Evolutionary conservation across 1,140 invertebrate species (phyloP).

Genomic region (Panagrolaimus sp.): DNA sequence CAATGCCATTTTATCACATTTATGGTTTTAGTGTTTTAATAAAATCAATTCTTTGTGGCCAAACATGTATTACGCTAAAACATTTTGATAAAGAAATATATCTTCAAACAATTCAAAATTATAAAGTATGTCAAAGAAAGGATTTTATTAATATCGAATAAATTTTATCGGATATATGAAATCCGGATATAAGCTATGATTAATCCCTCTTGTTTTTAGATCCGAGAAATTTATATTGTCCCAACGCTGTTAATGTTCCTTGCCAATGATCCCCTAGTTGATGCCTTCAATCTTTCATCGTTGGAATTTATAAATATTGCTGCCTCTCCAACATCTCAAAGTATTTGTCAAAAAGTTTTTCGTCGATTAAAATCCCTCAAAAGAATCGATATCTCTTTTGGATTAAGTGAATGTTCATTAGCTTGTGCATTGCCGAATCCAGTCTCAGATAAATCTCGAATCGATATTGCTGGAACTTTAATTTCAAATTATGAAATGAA

Average conservation of each 20-base stretch:
- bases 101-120: constrained; percentile 50
- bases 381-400: constrained; percentile 30
- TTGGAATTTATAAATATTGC: constrained; percentile 31
- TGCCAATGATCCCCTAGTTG: constrained; percentile 32
- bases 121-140: constrained; percentile 67
- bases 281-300: constrained; percentile 34
- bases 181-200: neutral
- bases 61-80: constrained; percentile 68
- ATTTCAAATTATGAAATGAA: neutral
- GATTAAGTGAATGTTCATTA: constrained; percentile 30
- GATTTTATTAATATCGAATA: constrained; percentile 29
- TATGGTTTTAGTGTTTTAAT: constrained; percentile 67
- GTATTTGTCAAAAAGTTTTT: constrained; percentile 27
- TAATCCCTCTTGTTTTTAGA: constrained; percentile 45
- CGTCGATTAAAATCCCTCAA: constrained; percentile 13
- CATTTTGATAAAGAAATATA: constrained; percentile 66
- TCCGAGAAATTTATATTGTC: constrained; percentile 43
- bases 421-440: neutral
- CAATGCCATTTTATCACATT: constrained; percentile 78
- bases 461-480: neutral
- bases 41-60: constrained; percentile 63
- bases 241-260: constrained; percentile 39
- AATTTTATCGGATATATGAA: neutral
- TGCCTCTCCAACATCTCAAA: constrained; percentile 30
- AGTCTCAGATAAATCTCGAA: neutral